These are phyloP conservation scores for Limnodromus scolopaceus DNA, from an alignment of 2,797 vertebrate genomes.

Conservation along the genomic window DNA sequence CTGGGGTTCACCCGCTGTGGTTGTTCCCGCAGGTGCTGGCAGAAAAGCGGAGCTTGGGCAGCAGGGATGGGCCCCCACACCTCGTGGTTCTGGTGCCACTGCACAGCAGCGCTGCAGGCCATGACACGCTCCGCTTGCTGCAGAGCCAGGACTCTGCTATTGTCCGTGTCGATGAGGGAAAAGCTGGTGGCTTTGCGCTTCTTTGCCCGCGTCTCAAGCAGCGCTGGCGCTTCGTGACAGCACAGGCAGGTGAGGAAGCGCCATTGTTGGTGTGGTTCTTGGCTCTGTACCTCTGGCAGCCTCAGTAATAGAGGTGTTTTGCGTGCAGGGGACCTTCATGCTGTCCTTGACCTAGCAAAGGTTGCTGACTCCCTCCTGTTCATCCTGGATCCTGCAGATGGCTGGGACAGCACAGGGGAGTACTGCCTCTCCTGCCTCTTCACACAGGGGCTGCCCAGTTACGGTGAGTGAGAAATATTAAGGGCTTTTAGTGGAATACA, in stretches of 20 bases:
- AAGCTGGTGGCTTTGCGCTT: slow-evolving; percentile 83
- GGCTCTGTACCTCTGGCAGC: not conserved
- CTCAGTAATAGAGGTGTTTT: not conserved
- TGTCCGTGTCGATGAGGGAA: slow-evolving; percentile 70
- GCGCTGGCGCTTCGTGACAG: slow-evolving; percentile 88
- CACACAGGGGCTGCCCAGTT: slow-evolving; percentile 93
- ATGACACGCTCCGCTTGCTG: slow-evolving; percentile 76
- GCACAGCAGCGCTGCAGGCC: slow-evolving; percentile 76
- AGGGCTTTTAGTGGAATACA: not conserved
- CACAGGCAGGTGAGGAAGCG: slow-evolving; percentile 78
- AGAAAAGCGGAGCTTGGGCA: slow-evolving; percentile 91
- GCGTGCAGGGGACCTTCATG: slow-evolving; percentile 86
- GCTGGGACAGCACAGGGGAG: slow-evolving; percentile 92
- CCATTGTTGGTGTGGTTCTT: accelerated
- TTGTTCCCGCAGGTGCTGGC: slow-evolving; percentile 83
- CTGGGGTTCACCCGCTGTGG: accelerated
- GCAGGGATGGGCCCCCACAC: slow-evolving; percentile 91
- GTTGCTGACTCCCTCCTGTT: slow-evolving; percentile 93
- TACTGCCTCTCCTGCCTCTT: slow-evolving; percentile 95
- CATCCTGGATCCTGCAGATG: slow-evolving; percentile 87
- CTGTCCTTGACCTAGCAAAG: slow-evolving; percentile 91
- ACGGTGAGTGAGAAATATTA: slow-evolving; percentile 76
- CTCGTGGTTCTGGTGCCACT: slow-evolving; percentile 88
- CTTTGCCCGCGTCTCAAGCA: slow-evolving; percentile 89
- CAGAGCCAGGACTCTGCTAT: slow-evolving; percentile 74